A percentile compares a stretch with the other conserved stretches of the same genome.
Conservation (phyloP, 2,888 invertebrate genomes). For the Hypomecis punctinalis region DNA sequence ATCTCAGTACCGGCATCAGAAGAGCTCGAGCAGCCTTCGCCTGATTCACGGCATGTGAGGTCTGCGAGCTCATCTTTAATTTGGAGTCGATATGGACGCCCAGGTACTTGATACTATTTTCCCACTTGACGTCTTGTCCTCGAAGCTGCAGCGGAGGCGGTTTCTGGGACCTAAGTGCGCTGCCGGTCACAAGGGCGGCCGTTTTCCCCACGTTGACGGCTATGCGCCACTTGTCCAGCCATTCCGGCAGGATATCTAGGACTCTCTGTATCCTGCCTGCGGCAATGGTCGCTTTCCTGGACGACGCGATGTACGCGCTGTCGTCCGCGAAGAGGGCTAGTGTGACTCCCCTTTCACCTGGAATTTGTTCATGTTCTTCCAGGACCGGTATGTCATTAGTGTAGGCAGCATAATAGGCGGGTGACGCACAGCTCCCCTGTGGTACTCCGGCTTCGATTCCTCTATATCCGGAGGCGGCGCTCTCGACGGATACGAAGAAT, state of each 20-base stretch:
- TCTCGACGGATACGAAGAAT: conserved; percentile 41
- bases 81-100: conserved; percentile 39
- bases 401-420: conserved; percentile 35
- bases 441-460: conserved; percentile 8
- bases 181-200: conserved; percentile 23
- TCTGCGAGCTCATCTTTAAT: conserved; percentile 38
- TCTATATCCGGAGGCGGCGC: conserved; percentile 1
- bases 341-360: background rate
- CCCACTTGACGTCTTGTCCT: conserved; percentile 30
- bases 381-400: conserved; percentile 41
- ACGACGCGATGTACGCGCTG: conserved; percentile 13
- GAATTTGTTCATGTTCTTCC: background rate
- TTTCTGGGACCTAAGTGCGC: background rate
- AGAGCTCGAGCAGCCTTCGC: conserved; percentile 18
- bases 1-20: conserved; percentile 35
- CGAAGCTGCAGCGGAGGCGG: conserved; percentile 8
- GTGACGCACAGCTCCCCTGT: conserved; percentile 28
- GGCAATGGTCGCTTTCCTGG: background rate
- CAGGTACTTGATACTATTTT: conserved; percentile 32
- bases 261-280: background rate
- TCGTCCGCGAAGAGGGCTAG: conserved; percentile 27
- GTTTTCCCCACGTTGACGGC: conserved; percentile 41
- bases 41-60: conserved; percentile 15
- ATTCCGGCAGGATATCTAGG: conserved; percentile 40
- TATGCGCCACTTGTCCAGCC: conserved; percentile 34